phyloP scores from a whole-genome alignment of 2,888 invertebrate genomes.

The Thyatira batis region DNA sequence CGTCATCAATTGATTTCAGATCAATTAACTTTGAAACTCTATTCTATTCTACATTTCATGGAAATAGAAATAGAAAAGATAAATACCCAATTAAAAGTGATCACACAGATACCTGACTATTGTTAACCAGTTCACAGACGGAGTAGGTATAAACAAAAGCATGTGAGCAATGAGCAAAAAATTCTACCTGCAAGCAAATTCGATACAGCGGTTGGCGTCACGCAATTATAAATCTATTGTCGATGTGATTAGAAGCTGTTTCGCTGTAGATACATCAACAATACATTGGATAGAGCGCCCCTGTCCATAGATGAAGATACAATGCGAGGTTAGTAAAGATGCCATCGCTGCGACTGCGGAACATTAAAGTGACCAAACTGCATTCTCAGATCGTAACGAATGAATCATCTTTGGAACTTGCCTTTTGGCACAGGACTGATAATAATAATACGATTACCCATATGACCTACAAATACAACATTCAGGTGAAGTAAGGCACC shows the following conservation, averaged over 20 bases:
- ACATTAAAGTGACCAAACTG: slow-evolving; percentile 64
- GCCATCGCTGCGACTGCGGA: slow-evolving; percentile 46
- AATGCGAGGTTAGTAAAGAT: slow-evolving; percentile 45
- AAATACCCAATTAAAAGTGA: slow-evolving; percentile 27
- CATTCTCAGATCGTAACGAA: slow-evolving; percentile 62
- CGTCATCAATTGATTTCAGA: slow-evolving; percentile 30
- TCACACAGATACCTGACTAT: slow-evolving; percentile 28
- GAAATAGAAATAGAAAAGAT: slow-evolving; percentile 21
- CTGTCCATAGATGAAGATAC: slow-evolving; percentile 32
- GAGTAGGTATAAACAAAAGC: slow-evolving; percentile 50
- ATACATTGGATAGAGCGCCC: slow-evolving; percentile 13
- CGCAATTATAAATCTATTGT: slow-evolving; percentile 36
- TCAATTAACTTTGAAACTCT: slow-evolving; percentile 23
- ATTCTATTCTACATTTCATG: slow-evolving; percentile 21
- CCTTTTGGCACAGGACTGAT: slow-evolving; percentile 63
- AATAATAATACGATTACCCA: slow-evolving; percentile 57
- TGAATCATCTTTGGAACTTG: slow-evolving; percentile 68
- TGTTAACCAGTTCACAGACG: slow-evolving; percentile 45
- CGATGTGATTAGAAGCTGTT: slow-evolving; percentile 32
- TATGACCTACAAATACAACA: slow-evolving; percentile 44
- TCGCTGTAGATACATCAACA: slow-evolving; percentile 16
- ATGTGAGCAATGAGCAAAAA: slow-evolving; percentile 54
- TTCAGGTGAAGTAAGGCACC: slow-evolving; percentile 41
- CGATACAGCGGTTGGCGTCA: slow-evolving; percentile 23
- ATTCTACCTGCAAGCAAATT: slow-evolving; percentile 52